Base-by-base conservation (phyloP, 2,797 vertebrate species). In the Trachops cirrhosus region DNA sequence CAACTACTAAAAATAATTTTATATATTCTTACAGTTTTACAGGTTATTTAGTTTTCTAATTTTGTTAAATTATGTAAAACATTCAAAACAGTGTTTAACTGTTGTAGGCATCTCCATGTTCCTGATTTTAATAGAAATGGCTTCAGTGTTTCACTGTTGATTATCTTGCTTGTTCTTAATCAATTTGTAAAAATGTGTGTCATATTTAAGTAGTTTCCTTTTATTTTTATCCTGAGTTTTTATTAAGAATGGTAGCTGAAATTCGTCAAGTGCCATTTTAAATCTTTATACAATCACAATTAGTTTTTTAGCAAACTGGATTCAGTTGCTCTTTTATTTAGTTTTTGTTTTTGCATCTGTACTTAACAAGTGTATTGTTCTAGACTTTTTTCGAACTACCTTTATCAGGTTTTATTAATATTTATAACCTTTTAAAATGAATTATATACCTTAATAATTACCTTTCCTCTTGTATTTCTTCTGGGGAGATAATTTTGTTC, bases 211-310 rank as follows among this genome's bases (percentile, higher is more conserved):
- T 68, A 39, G 64, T 92, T 82, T 54, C 39, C 16, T 92, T 74
- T 86, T 90, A 37, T 48, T 83, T 29, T 70, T 87, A 16, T 54
- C 88, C 57, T 80, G 46, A 88, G 48, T 79, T 94, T 93, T 93
- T 87, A 59, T 93, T 83, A 85, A 34, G 18, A 85, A 37, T 85
- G 10, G 19, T 85, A 24, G 34, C 24, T 59, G 14, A 86, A 68
- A 22, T 92, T 92, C 77, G 73, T 91, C 79, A 92, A 52, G 44
- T 87, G 85, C 41, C 41, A 48, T 89, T 91, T 92, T 78, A 92
- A 94, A 59, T 82, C 26, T 67, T 82, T 50, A 44, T 92, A 64
- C 18, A 92, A 0, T 67, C 77, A 73, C 44, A 87, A 2, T 73
- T 85, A 75, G 9, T 34, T 29, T 57, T 86, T 94, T 86, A 85